Conservation (phyloP, 2,888 invertebrate genomes). For the Oligia fasciuncula region DNA sequence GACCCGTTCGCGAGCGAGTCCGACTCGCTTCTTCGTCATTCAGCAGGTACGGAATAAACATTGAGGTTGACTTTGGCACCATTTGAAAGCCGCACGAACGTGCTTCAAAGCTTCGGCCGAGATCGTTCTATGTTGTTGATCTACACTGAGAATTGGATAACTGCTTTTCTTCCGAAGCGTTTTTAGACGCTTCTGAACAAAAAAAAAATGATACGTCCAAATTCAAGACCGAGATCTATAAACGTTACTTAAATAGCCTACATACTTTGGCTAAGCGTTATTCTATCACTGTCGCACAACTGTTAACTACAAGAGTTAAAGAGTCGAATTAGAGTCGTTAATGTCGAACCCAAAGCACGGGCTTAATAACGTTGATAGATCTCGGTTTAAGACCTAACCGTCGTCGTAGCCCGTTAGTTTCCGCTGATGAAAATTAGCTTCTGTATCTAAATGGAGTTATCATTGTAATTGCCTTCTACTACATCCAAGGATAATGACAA, state of each 20-base stretch:
- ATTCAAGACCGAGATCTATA: not conserved
- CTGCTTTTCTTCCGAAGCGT: not conserved
- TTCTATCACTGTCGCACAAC: not conserved
- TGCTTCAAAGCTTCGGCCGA: conserved; percentile 5
- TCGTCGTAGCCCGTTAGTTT: not conserved
- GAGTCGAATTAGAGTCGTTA: too few relatives aligned
- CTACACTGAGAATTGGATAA: not conserved
- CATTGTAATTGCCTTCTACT: not conserved
- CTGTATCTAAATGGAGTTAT: not conserved
- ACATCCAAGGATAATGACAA: not conserved
- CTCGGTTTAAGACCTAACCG: not conserved
- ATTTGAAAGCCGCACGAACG: conserved; percentile 24
- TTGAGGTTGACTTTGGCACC: conserved; percentile 15
- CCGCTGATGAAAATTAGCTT: not conserved
- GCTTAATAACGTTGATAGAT: not conserved
- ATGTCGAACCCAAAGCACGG: not conserved
- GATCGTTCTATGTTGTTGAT: conserved; percentile 4
- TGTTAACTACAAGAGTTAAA: not conserved
- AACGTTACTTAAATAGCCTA: not conserved
- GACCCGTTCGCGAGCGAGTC: not conserved
- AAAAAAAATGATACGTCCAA: not conserved
- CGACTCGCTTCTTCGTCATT: not conserved
- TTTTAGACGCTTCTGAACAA: not conserved
- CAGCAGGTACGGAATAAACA: conserved; percentile 1
- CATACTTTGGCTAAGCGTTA: not conserved